Evolutionary conservation across 1,140 invertebrate species (phyloP).

Genomic region (Carposina sasakii): DNA sequence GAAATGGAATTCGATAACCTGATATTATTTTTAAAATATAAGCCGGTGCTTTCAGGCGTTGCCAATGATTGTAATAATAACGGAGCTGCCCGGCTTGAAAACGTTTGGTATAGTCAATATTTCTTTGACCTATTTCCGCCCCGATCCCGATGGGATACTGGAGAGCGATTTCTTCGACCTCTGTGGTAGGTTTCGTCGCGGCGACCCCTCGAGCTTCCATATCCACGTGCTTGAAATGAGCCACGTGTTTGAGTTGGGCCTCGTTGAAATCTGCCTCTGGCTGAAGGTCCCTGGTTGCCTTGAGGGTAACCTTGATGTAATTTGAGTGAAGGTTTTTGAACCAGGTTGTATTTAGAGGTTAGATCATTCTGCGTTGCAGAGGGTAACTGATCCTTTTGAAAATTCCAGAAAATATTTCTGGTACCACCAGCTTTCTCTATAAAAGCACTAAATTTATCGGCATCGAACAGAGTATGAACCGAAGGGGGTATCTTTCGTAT

Average conservation of each 20-base stretch:
- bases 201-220: background rate
- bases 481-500: conserved; percentile 1
- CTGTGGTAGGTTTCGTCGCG: background rate
- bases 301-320: too few relatives aligned
- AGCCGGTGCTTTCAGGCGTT: background rate
- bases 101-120: conserved; percentile 2
- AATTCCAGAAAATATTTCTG: conserved; percentile 3
- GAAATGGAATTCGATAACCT: conserved; percentile 10
- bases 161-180: background rate
- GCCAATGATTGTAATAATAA: background rate
- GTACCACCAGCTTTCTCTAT: conserved; percentile 8
- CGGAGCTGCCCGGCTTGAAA: background rate
- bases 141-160: too few relatives aligned
- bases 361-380: background rate
- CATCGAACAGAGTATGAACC: background rate
- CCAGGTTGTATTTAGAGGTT: background rate
- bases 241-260: conserved; percentile 1
- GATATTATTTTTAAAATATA: conserved; percentile 3
- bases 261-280: background rate
- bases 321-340: background rate
- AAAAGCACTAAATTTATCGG: background rate
- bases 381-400: background rate
- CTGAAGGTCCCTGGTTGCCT: too few relatives aligned
- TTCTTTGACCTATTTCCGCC: too few relatives aligned
- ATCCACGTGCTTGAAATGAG: background rate